Percentiles rank a stretch among this genome's conserved stretches.
phyloP scores from a whole-genome alignment of 2,888 invertebrate genomes.

The Fissipunctia ypsillon region DNA sequence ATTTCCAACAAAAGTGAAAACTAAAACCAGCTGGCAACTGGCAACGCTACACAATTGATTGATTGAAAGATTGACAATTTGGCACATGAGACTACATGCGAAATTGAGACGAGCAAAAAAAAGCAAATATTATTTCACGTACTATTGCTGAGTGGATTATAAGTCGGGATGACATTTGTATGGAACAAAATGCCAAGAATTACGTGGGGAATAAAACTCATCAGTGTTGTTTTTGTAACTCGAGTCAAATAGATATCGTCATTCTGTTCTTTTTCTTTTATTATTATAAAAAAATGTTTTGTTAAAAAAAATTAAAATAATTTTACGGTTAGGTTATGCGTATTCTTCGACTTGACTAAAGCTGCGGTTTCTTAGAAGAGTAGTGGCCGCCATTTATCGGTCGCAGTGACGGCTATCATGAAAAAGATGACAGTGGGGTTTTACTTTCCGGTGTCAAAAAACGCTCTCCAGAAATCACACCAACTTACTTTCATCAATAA shows the following conservation, averaged over 20 bases:
- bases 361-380: neutral
- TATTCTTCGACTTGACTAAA: neutral
- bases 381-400: neutral
- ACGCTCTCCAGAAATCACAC: no score
- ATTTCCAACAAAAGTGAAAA: slow-evolving; percentile 43
- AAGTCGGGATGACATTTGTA: slow-evolving; percentile 37
- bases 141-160: slow-evolving; percentile 13
- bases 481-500: no score
- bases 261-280: neutral
- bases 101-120: slow-evolving; percentile 32
- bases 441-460: no score
- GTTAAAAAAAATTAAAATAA: no score
- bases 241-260: neutral
- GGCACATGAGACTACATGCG: slow-evolving; percentile 41
- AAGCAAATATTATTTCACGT: slow-evolving; percentile 19
- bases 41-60: slow-evolving; percentile 31
- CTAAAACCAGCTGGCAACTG: slow-evolving; percentile 33
- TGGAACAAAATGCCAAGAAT: slow-evolving; percentile 32
- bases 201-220: slow-evolving; percentile 9
- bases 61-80: slow-evolving; percentile 62
- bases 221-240: neutral
- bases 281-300: neutral
- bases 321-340: neutral
- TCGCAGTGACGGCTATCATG: no score
- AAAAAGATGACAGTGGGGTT: no score